These are phyloP conservation scores for Drosophila falleni DNA, from an alignment of 2,888 invertebrate genomes.

Conservation along the genomic window DNA sequence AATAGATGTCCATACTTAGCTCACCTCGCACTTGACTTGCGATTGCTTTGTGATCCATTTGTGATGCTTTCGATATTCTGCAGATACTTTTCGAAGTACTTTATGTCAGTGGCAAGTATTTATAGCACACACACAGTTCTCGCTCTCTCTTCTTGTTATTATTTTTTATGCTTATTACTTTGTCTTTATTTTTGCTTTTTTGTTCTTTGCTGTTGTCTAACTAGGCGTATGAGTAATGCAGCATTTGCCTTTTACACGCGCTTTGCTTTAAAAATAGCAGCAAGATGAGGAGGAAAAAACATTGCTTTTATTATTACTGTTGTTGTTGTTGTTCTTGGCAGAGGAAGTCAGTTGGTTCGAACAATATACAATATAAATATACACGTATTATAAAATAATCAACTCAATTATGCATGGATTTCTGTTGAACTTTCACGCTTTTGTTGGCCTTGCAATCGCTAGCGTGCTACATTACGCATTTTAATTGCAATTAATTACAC, in stretches of 20 bases:
- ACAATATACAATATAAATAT: conserved; percentile 5
- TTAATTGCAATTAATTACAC: conserved; percentile 67
- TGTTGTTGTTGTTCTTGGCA: conserved; percentile 44
- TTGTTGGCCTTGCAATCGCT: conserved; percentile 26
- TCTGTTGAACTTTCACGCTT: conserved; percentile 40
- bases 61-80: conserved; percentile 30
- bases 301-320: conserved; percentile 39
- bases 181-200: conserved; percentile 31
- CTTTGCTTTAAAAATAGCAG: conserved; percentile 51
- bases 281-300: conserved; percentile 6
- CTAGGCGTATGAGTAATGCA: conserved; percentile 70
- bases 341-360: conserved; percentile 17
- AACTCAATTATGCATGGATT: conserved; percentile 41
- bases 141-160: conserved; percentile 14
- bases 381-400: conserved; percentile 23
- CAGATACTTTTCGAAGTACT: conserved; percentile 31
- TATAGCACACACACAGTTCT: conserved; percentile 46
- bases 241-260: conserved; percentile 29
- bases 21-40: conserved; percentile 84
- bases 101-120: conserved; percentile 49
- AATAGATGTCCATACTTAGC: conserved; percentile 69
- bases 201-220: conserved; percentile 31
- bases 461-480: conserved; percentile 26
- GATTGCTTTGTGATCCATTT: conserved; percentile 83
- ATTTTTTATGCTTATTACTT: conserved; percentile 35